A percentile compares a stretch with the other conserved stretches of the same genome.
Evolutionary conservation across 2,113 vertebrate species (phyloP).

Genomic region (Ciconia stormi): DNA sequence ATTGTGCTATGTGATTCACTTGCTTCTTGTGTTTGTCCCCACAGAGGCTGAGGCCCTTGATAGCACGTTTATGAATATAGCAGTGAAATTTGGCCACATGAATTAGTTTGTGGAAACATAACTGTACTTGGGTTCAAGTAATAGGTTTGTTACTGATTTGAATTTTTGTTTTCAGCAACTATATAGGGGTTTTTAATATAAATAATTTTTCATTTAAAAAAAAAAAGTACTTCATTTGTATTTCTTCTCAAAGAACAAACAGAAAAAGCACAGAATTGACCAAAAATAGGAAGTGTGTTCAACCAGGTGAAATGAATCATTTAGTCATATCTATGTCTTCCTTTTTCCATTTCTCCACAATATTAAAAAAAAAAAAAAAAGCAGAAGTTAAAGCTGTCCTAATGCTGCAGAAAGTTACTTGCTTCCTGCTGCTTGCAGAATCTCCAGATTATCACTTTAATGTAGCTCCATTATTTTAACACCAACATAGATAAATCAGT

Average conservation of each 20-base stretch:
- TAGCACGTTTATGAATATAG: not conserved
- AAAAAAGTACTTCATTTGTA: not conserved
- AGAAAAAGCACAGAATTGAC: not conserved
- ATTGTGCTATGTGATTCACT: not conserved
- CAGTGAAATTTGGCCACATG: not conserved
- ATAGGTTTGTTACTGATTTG: not conserved
- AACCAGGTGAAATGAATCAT: not conserved
- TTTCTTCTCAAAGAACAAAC: not conserved
- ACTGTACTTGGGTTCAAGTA: not conserved
- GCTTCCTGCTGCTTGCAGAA: not conserved
- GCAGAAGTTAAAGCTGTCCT: not conserved
- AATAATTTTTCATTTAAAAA: not conserved
- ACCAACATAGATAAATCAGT: not conserved
- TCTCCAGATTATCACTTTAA: not conserved
- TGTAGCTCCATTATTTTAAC: not conserved
- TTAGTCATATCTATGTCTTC: not conserved
- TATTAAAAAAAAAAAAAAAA: not conserved
- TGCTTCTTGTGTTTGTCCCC: not conserved
- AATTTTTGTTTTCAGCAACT: not conserved
- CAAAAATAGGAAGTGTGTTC: not conserved
- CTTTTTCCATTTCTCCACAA: not conserved
- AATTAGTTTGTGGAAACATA: not conserved
- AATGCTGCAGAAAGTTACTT: not conserved
- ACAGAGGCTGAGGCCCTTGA: not conserved
- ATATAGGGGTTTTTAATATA: not conserved